Evolutionary conservation across 2,888 invertebrate genomes (phyloP), one percentile per base, ranked within the genome.

Genomic region (Hofmannophila pseudospretella): DNA sequence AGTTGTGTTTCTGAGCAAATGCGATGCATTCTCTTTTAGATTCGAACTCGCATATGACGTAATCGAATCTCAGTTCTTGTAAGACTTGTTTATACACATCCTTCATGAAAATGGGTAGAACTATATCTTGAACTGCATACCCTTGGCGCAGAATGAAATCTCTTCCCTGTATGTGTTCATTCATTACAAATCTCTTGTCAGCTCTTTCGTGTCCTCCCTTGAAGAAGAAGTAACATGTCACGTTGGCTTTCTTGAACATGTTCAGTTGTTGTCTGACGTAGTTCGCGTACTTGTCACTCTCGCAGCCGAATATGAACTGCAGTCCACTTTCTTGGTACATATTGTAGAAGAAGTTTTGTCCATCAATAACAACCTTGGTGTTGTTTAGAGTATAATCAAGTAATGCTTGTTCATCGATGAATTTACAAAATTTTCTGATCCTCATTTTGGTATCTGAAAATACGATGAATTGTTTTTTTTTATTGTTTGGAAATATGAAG

Each of bases 311-410:
- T 0, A 39, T 9, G 13, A 34, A 54, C 0, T 47, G 49, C 0
- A 63, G 20, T 0, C 13, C 11, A 25, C 53, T 57, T 0, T 47
- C 3, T 12, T 49, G 2, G 31, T 70, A 71, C 3, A 46, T 27
- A 0, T 32, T 0, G 30, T 58, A 54, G 4, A 71, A 57, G 28
- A 56, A 53, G 22, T 61, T 59, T 9, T 65, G 60, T 0, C 50
- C 73, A 20, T 73, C 73, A 1, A 71, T 57, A 1, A 73, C 70
- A 0, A 73, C 50, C 0, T 33, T 14, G 19, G 53, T 47, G 16
- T 68, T 38, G 14, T 48, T 53, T n/a, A 72, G 31, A 19, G 29
- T 22, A 25, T 36, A 32, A 1, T 32, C 4, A 4, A 29, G n/a
- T 4, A 42, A 7, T 25, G 31, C 34, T 34, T 26, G n/a, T 4